Percentiles rank a stretch among this genome's conserved stretches.
Conservation (phyloP, 2,113 vertebrate genomes). For the Campylomormyrus numenius region DNA sequence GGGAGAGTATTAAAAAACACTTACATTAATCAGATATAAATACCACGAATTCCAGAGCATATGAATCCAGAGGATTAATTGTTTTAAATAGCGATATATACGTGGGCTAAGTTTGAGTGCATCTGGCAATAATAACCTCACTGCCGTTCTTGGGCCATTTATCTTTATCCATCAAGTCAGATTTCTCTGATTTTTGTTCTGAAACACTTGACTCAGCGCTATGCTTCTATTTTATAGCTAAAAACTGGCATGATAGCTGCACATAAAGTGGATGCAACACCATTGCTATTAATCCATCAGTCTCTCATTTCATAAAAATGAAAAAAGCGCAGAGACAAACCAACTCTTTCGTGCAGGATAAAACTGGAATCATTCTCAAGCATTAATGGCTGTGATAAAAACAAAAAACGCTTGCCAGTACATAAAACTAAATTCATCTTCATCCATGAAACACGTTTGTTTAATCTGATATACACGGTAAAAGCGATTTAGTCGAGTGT, state of each 20-base stretch:
- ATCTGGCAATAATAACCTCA: not conserved
- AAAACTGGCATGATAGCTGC: not conserved
- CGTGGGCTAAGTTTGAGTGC: not conserved
- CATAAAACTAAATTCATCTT: not conserved
- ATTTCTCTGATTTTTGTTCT: not conserved
- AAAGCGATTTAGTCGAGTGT: not conserved
- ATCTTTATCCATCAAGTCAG: not conserved
- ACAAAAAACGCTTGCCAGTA: not conserved
- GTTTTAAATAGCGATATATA: not conserved
- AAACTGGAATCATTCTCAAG: not conserved
- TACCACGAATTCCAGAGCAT: not conserved
- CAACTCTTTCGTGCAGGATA: not conserved
- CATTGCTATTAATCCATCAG: not conserved
- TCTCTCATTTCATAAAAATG: not conserved
- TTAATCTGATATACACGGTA: not conserved
- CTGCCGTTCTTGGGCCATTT: not conserved
- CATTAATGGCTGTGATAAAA: not conserved
- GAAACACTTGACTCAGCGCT: not conserved
- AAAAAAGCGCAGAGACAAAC: not conserved
- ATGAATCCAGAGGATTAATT: constrained; percentile 2
- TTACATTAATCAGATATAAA: not conserved
- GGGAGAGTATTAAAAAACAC: not conserved
- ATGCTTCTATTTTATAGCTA: not conserved
- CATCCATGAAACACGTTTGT: not conserved
- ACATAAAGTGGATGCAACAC: not conserved